Conservation (phyloP, 2,888 invertebrate genomes). For the Drosophila villosipedis region DNA sequence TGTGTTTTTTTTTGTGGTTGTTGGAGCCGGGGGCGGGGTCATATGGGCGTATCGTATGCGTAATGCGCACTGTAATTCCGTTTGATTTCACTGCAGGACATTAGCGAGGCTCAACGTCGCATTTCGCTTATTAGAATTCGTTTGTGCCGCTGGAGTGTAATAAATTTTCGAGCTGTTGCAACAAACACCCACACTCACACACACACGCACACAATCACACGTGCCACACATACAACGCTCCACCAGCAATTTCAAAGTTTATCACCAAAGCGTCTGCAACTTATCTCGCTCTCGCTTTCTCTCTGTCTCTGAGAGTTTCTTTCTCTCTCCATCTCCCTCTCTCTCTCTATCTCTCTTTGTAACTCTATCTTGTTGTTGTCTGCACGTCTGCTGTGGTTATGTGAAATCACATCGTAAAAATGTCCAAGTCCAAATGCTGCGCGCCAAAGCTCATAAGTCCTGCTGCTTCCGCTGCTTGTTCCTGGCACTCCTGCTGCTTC, state of each 20-base stretch:
- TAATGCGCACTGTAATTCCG: constrained; percentile 68
- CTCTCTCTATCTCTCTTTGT: constrained; percentile 1
- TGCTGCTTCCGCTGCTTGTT: constrained; percentile 22
- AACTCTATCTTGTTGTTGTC: constrained; percentile 39
- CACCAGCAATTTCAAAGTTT: constrained; percentile 77
- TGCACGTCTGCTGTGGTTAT: constrained; percentile 80
- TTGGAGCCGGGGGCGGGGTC: background rate
- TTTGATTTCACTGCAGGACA: constrained; percentile 75
- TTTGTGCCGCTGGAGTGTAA: constrained; percentile 78
- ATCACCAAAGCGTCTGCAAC: constrained; percentile 77
- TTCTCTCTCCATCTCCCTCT: background rate
- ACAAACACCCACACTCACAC: constrained; percentile 26
- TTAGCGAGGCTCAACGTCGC: constrained; percentile 67
- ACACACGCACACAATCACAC: background rate
- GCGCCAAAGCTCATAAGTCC: constrained; percentile 82
- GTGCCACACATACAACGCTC: constrained; percentile 39
- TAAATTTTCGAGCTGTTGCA: constrained; percentile 64
- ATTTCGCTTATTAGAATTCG: constrained; percentile 82
- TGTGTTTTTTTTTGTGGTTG: too few relatives aligned
- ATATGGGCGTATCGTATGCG: constrained; percentile 48
- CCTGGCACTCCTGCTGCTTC: background rate
- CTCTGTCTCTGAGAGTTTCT: constrained; percentile 9
- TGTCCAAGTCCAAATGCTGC: constrained; percentile 82
- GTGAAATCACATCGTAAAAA: constrained; percentile 84
- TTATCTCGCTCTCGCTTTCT: constrained; percentile 26